Base-by-base conservation (phyloP, 2,113 vertebrate genomes). In the Solenodon paradoxus region DNA sequence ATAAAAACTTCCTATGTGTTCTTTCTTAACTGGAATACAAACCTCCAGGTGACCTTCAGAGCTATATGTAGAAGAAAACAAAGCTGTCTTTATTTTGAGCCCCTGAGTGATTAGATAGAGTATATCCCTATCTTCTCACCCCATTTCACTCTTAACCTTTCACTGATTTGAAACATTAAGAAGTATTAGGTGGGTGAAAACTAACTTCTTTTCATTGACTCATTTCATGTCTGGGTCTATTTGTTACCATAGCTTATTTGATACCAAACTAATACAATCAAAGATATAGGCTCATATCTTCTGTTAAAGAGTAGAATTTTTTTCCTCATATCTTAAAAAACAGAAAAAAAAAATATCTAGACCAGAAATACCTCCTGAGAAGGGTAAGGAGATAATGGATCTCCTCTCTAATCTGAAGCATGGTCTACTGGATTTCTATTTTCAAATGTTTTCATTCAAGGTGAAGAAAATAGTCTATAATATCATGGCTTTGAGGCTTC, bases 391-490 rank as follows among this genome's bases (percentile, higher is more conserved):
- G 11, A 32, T 59, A 55, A 51, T 59, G 20, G 42, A 38, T 30
- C 61, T 93, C 26, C 45, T 6, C 57, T 93, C 32, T 24, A 19
- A 49, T 4, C 28, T 66, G 47, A 96, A 64, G 11, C 78, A 94
- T 22, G 79, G 7, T 16, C 55, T 75, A 38, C 59, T 63, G 51
- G 66, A 94, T 80, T 95, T 92, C 42, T 89, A 77, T 81, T 96
- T 96, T 77, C 49, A 85, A 59, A 94, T 88, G 42, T 90, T 86
- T 9, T 90, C 53, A 84, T 35, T 88, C 66, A 24, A 38, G 11
- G n/a, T 63, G n/a, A 86, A 86, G 63, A 71, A 68, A 69, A 30
- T 38, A 17, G 28, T 74, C 20, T 64, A n/a, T 78, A 42, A 22
- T 64, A 64, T 68, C 30, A 53, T 82, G 28, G 20, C 47, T 93